Evolutionary conservation across 1,140 invertebrate genomes (phyloP), one percentile per base, ranked within the genome.

Genomic region (Drosophila ananassae): DNA sequence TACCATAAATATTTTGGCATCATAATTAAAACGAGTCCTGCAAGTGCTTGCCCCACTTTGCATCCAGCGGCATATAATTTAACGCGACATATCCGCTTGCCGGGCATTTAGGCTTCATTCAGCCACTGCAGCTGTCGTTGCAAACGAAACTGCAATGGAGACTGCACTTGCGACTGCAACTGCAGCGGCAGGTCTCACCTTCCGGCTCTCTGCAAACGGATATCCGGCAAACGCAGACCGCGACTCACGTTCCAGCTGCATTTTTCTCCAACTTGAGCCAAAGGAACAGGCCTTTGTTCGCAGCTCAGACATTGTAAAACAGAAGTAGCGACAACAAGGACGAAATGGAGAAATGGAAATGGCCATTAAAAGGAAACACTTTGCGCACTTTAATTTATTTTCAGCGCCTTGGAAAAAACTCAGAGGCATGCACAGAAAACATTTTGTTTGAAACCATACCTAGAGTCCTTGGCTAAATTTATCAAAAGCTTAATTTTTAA

Each of bases 301-400:
- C 55, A 2, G 41, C 58, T 64, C 62, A 57, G 61, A 85, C 82
- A 75, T 87, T 82, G 78, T 87, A 69, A 72, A 83, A 84, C 68
- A 71, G 56, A 78, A 82, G 52, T 56, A 59, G 68, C 64, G 55
- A 76, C 75, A 79, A 73, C 73, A 59, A 84, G 81, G 60, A 71
- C 54, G 77, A 71, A 84, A 84, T 77, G 48, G 46, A 61, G 51
- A 46, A 71, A 72, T 51, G 44, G 50, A 66, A 68, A 69, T 64
- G 55, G 68, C 37, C 66, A 72, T 55, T 75, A 82, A 82, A 79
- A 79, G 78, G 82, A 82, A 85, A 82, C 82, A 82, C 84, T 85
- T 82, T 82, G 59, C 62, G 47, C 78, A 76, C 83, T 89, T 85
- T 87, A 85, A 85, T 85, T 85, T 82, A 82, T 85, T 82, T 87